Conservation (phyloP, 2,888 invertebrate species). For the Eupithecia exiguata region DNA sequence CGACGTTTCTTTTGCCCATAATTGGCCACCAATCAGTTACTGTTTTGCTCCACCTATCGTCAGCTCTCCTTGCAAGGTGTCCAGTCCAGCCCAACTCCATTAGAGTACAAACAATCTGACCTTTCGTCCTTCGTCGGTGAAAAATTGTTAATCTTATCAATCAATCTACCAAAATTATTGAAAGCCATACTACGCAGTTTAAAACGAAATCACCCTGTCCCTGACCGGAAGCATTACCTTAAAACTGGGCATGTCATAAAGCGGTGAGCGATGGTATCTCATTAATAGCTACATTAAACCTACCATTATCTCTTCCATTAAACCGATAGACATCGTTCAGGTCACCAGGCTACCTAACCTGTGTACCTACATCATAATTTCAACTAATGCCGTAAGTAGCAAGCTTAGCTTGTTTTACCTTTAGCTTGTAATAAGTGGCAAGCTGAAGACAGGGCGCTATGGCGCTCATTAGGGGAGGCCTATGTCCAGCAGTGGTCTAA, state of each 20-base stretch:
- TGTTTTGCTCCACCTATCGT: no score
- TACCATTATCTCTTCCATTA: neutral
- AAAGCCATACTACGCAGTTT: neutral
- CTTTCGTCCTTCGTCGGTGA: no score
- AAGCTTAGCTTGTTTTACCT: neutral
- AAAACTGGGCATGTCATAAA: neutral
- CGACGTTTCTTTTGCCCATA: no score
- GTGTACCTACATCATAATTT: neutral
- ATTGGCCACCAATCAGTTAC: no score
- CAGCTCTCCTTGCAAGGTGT: no score
- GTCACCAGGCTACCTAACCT: neutral
- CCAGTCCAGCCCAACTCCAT: no score
- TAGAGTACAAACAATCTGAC: no score
- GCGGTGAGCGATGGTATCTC: slow-evolving; percentile 7
- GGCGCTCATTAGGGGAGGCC: no score
- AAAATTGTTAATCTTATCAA: neutral
- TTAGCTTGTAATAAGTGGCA: no score
- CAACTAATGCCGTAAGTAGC: neutral
- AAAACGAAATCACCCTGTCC: neutral
- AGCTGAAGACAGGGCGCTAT: no score
- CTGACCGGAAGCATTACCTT: neutral
- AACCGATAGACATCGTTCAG: slow-evolving; percentile 6
- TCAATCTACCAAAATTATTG: neutral
- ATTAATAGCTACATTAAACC: neutral
- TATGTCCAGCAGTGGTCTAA: no score